phyloP scores from a whole-genome alignment of 1,140 invertebrate genomes.

The Drosophila pruinosa region DNA sequence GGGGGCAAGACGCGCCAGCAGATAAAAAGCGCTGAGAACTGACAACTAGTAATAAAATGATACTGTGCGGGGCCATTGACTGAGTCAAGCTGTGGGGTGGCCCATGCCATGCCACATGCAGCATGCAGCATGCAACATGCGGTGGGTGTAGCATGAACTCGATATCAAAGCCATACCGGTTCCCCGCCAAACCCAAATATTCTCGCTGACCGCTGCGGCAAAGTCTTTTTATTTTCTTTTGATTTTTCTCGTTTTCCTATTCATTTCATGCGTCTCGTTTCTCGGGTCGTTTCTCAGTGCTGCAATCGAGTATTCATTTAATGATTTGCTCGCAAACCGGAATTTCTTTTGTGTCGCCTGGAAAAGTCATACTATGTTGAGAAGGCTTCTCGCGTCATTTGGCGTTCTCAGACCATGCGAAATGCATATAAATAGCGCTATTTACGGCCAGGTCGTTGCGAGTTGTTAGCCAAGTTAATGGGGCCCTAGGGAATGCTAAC shows the following conservation, averaged over 20 bases:
- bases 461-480: slow-evolving; percentile 25
- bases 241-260: slow-evolving; percentile 42
- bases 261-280: slow-evolving; percentile 19
- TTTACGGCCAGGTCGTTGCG: slow-evolving; percentile 40
- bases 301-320: slow-evolving; percentile 60
- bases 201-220: slow-evolving; percentile 28
- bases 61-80: slow-evolving; percentile 29
- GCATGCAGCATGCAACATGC: neutral
- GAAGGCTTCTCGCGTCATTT: neutral
- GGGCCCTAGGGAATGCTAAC: slow-evolving; percentile 6
- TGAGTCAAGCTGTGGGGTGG: slow-evolving; percentile 22
- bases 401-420: slow-evolving; percentile 22
- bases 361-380: slow-evolving; percentile 13
- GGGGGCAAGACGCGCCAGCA: slow-evolving; percentile 39
- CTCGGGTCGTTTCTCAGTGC: slow-evolving; percentile 36
- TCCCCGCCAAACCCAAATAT: slow-evolving; percentile 9
- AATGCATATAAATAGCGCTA: slow-evolving; percentile 45
- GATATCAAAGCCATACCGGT: neutral
- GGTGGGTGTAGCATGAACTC: slow-evolving; percentile 30
- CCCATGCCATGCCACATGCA: slow-evolving; percentile 11
- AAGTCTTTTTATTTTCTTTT: slow-evolving; percentile 24
- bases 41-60: slow-evolving; percentile 1
- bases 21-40: slow-evolving; percentile 9
- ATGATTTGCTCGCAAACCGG: slow-evolving; percentile 46
- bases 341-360: slow-evolving; percentile 53